Evolutionary conservation across 1,140 invertebrate genomes (phyloP), one percentile per base, ranked within the genome.

Genomic region (Lutraria rhynchaena): DNA sequence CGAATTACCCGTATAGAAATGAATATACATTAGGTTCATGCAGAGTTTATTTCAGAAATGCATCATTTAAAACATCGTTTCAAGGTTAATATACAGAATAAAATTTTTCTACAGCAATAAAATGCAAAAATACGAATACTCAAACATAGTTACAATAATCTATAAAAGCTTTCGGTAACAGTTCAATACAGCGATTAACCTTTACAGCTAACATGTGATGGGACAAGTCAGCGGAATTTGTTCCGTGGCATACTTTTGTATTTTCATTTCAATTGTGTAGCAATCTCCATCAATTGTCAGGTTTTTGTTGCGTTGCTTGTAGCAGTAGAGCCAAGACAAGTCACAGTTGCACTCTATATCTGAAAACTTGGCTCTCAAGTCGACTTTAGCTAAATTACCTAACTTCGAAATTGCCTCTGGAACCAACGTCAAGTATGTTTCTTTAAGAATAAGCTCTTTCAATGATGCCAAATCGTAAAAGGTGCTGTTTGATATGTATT

Each of bases 321-420:
- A 63, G 41, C 67, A 61, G 33, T 70, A 81, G 0, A 81, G 67
- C 77, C 77, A 81, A 24, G 11, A 61, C 1, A 81, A 63, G 7
- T 81, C 65, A 53, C 77, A 81, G 67, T 81, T 81, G 29, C 77
- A 81, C 71, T 81, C 77, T n/a, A 81, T 81, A 22, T 49, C 37
- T 7, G 77, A 33, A 1, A 29, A 19, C 1, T 4, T 4, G 35
- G 27, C 41, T 2, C 35, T 49, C 0, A 81, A 29, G 33, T 81
- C 67, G 4, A 81, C 19, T 9, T 15, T 60, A 27, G 19, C 5
- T 2, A 80, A 46, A 15, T 24, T 22, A 15, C 53, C 65, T 1
- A 81, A 22, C 31, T 81, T 81, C 0, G 24, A 31, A 31, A 70
- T 60, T 11, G 77, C 77, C 24, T 81, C 29, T 15, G 77, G 77